phyloP scores from a whole-genome alignment of 2,888 invertebrate species.

The Endomychus coccineus region DNA sequence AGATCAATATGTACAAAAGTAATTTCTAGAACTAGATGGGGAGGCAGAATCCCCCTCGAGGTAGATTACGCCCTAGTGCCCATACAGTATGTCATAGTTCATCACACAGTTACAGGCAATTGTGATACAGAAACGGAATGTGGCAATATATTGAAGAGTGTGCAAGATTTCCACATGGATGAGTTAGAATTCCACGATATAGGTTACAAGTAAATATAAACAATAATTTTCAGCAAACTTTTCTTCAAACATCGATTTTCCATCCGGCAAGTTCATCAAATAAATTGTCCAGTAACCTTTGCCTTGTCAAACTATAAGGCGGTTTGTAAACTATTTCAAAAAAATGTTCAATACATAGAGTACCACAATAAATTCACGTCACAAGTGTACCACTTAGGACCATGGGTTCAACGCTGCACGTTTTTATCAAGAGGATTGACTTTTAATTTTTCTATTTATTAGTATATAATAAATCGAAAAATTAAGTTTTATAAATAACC shows the following conservation, averaged over 20 bases:
- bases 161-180: slow-evolving; percentile 50
- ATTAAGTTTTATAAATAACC: too few species aligned
- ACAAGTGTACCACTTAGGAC: too few species aligned
- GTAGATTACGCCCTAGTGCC: slow-evolving; percentile 51
- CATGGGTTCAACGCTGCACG: too few species aligned
- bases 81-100: slow-evolving; percentile 48
- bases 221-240: too few species aligned
- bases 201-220: slow-evolving; percentile 50
- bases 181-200: slow-evolving; percentile 48
- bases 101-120: slow-evolving; percentile 50
- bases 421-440: too few species aligned
- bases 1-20: slow-evolving; percentile 51
- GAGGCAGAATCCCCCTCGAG: slow-evolving; percentile 43
- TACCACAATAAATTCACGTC: too few species aligned
- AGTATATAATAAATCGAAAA: neutral
- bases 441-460: too few species aligned
- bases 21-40: slow-evolving; percentile 54
- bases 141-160: slow-evolving; percentile 37
- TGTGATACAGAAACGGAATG: slow-evolving; percentile 46
- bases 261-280: neutral
- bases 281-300: too few species aligned
- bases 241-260: neutral
- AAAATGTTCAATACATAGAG: too few species aligned
- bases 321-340: too few species aligned
- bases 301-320: too few species aligned